Percentiles rank a stretch among this genome's conserved stretches.
phyloP scores from a whole-genome alignment of 2,797 vertebrate genomes.

The Neosilurus mollespiculum region DNA sequence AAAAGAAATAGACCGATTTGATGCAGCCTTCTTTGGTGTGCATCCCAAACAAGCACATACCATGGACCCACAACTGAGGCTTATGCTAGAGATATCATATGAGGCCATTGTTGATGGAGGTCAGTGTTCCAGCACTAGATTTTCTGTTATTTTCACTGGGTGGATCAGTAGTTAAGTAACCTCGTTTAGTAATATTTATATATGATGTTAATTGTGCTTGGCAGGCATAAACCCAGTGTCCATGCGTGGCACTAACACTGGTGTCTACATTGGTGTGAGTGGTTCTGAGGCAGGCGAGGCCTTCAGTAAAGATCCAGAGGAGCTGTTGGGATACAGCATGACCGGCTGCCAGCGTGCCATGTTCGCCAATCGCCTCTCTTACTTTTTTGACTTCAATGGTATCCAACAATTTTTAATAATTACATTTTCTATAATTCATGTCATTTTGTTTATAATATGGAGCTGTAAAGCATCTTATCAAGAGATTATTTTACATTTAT shows the following conservation, averaged over 20 bases:
- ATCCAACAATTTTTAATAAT: conserved; percentile 16
- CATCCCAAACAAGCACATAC: conserved; percentile 94
- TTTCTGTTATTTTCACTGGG: not conserved
- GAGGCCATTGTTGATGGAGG: conserved; percentile 95
- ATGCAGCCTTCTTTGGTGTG: conserved; percentile 90
- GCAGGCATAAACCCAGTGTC: conserved; percentile 83
- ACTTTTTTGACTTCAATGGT: conserved; percentile 93
- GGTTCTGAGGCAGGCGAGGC: conserved; percentile 91
- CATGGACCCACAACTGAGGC: conserved; percentile 95
- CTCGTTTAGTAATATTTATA: not conserved
- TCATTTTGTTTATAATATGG: not conserved
- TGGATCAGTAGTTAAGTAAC: not conserved
- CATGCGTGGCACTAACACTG: conserved; percentile 85
- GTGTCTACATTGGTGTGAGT: conserved; percentile 92
- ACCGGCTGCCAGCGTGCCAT: conserved; percentile 95
- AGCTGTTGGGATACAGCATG: conserved; percentile 95
- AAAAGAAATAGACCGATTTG: conserved; percentile 91
- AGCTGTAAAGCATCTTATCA: not conserved
- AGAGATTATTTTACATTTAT: not conserved
- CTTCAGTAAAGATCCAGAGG: conserved; percentile 89
- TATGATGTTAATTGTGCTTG: not conserved
- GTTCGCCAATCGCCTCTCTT: conserved; percentile 95
- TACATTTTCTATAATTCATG: not conserved
- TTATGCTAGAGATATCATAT: conserved; percentile 89
- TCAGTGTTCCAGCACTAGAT: conserved; percentile 56